Conservation (phyloP, 2,113 vertebrate genomes). For the Corythoichthys haematopterus region DNA sequence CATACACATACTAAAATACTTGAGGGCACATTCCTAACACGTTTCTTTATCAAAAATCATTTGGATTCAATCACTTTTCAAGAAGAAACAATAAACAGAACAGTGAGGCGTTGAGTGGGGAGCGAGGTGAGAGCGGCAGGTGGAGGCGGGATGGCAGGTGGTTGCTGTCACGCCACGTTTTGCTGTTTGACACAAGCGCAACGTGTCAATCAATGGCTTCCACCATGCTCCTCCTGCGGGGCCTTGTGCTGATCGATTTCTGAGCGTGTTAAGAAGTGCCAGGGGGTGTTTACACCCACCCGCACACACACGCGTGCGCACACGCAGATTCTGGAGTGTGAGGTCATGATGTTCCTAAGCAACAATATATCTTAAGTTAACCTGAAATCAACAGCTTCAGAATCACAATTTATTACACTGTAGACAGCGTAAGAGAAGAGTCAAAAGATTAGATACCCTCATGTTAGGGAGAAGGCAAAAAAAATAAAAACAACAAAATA, state of each 20-base stretch:
- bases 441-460: too few species aligned
- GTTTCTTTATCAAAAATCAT: too few species aligned
- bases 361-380: neutral
- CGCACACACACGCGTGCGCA: neutral
- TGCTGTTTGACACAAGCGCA: slow-evolving; percentile 67
- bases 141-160: slow-evolving; percentile 59
- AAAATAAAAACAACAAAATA: too few species aligned
- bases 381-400: neutral
- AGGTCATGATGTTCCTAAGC: neutral
- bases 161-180: slow-evolving; percentile 63
- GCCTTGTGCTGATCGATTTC: slow-evolving; percentile 67
- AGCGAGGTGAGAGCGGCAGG: slow-evolving; percentile 51
- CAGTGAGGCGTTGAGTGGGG: neutral
- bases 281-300: slow-evolving; percentile 53
- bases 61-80: too few species aligned
- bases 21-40: too few species aligned
- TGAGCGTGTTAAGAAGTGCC: slow-evolving; percentile 58
- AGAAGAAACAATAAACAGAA: too few species aligned
- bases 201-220: slow-evolving; percentile 73
- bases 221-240: slow-evolving; percentile 62
- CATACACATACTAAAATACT: too few species aligned
- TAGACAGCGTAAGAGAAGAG: neutral
- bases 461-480: too few species aligned
- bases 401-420: neutral
- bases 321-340: neutral